A percentile compares a stretch with the other conserved stretches of the same genome.
These are phyloP conservation scores for Callinectes sapidus DNA, from an alignment of 2,888 invertebrate species.

Conservation along the genomic window DNA sequence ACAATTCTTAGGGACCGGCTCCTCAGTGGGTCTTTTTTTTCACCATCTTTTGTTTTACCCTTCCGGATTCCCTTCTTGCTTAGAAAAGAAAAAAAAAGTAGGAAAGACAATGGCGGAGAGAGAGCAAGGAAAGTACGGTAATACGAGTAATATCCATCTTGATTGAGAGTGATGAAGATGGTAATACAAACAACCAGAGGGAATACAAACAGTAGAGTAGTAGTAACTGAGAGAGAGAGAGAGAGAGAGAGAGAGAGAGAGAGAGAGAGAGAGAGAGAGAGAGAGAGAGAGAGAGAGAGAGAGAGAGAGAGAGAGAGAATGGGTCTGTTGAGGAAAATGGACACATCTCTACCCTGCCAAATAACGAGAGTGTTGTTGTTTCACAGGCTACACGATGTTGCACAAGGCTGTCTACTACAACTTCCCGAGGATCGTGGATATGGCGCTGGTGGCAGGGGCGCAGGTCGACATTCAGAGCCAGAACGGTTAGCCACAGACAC, in stretches of 20 bases:
- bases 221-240: no score
- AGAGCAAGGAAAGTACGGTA: not conserved
- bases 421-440: constrained; percentile 41
- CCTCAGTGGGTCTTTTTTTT: no score
- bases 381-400: constrained; percentile 51
- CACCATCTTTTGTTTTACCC: no score
- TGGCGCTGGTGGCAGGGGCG: not conserved
- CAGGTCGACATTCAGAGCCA: constrained; percentile 40
- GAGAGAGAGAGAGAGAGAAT: no score
- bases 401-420: constrained; percentile 65
- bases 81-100: not conserved
- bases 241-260: no score
- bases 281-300: no score
- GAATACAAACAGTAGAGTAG: not conserved
- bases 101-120: not conserved
- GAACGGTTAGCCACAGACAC: constrained; percentile 17
- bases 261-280: no score
- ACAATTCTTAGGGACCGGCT: no score
- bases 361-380: not conserved
- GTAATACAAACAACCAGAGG: no score
- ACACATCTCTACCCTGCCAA: not conserved
- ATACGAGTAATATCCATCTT: not conserved
- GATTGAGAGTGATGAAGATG: not conserved
- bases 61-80: no score
- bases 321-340: not conserved